Evolutionary conservation across 2,888 invertebrate genomes (phyloP).

Genomic region (Oscheius sp.): DNA sequence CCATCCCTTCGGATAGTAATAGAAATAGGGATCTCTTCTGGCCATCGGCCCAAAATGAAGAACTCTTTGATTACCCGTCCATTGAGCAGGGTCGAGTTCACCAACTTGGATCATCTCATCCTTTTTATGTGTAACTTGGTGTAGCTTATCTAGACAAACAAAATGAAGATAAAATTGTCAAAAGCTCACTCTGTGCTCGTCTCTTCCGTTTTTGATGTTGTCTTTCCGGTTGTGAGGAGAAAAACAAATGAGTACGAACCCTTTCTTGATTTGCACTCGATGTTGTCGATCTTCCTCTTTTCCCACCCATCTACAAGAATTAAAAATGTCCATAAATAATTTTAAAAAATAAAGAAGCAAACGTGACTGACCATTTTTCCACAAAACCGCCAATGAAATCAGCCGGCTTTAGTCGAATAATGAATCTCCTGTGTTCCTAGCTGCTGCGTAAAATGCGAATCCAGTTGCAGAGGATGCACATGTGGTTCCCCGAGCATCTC

Average conservation of each 20-base stretch:
- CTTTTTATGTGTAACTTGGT: slow-evolving; percentile 66
- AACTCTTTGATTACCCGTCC: slow-evolving; percentile 70
- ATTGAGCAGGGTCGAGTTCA: slow-evolving; percentile 66
- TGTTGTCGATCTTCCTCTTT: slow-evolving; percentile 50
- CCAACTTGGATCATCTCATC: slow-evolving; percentile 69
- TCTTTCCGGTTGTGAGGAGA: slow-evolving; percentile 62
- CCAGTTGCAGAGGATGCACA: slow-evolving; percentile 11
- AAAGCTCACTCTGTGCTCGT: slow-evolving; percentile 66
- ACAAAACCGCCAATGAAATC: not conserved
- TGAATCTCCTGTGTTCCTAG: not conserved
- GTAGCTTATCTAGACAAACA: slow-evolving; percentile 62
- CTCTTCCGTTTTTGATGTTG: slow-evolving; percentile 64
- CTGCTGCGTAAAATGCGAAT: slow-evolving; percentile 9
- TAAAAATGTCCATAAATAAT: not conserved
- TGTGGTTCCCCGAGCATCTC: slow-evolving; percentile 27
- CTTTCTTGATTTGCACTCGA: slow-evolving; percentile 58
- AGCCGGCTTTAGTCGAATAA: too few relatives aligned
- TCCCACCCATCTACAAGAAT: slow-evolving; percentile 46
- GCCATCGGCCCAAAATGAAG: slow-evolving; percentile 71
- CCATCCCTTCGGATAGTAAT: slow-evolving; percentile 71
- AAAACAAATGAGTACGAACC: slow-evolving; percentile 67
- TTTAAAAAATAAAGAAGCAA: not conserved
- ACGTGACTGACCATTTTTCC: slow-evolving; percentile 1
- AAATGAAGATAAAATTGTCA: not conserved
- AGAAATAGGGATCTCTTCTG: slow-evolving; percentile 70